phyloP scores from a whole-genome alignment of 2,888 invertebrate genomes.

The Seladonia tumulorum region DNA sequence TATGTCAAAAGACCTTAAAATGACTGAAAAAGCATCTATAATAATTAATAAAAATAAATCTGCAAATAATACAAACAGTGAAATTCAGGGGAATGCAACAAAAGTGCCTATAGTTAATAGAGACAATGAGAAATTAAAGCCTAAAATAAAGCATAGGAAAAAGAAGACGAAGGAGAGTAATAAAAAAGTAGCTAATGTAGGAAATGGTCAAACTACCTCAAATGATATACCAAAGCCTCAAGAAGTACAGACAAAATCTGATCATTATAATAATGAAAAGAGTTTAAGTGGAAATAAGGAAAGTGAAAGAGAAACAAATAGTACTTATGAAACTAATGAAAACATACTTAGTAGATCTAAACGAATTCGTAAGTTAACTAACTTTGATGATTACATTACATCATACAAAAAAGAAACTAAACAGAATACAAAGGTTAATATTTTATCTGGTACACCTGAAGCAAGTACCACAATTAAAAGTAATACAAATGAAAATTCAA shows the following conservation, averaged over 20 bases:
- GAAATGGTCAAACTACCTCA: conserved; percentile 37
- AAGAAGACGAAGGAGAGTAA: not conserved
- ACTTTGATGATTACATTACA: conserved; percentile 39
- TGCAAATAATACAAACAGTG: conserved; percentile 4
- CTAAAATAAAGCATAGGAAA: conserved; percentile 1
- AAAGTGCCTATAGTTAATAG: conserved; percentile 44
- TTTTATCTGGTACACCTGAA: not conserved
- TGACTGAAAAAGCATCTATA: not conserved
- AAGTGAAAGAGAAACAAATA: not conserved
- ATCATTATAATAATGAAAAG: not conserved
- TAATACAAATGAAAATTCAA: not conserved
- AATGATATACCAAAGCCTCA: conserved; percentile 32
- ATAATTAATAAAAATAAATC: not conserved
- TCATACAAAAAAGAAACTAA: not conserved
- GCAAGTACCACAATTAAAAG: not conserved
- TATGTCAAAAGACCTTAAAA: conserved; percentile 5
- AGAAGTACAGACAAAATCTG: not conserved
- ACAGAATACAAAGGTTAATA: not conserved
- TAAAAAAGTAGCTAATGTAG: conserved; percentile 2
- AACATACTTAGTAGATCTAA: conserved; percentile 40
- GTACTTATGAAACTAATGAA: conserved; percentile 14
- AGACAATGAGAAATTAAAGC: conserved; percentile 17
- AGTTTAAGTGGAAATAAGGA: not conserved
- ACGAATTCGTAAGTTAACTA: conserved; percentile 42
- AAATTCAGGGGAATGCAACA: conserved; percentile 17